Base-by-base conservation (phyloP, 2,888 invertebrate genomes). In the Stenchaetothrips biformis region DNA sequence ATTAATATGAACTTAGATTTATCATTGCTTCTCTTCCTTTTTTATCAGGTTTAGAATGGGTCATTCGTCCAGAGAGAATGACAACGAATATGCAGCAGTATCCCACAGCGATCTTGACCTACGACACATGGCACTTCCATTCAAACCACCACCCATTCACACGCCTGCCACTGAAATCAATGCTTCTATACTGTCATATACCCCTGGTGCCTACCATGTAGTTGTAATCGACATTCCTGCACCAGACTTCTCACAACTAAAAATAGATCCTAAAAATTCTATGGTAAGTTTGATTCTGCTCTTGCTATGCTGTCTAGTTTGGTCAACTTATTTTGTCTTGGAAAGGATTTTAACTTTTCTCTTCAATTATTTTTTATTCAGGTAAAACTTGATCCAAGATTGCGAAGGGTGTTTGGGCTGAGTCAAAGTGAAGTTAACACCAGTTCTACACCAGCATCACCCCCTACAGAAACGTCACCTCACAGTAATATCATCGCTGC, bases 151-250 rank as follows among this genome's bases (percentile, higher is more conserved):
- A 79, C 92, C 93, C n/a, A 92, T 93, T 83, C 95, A 94, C 85
- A 91, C 92, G 18, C 95, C 95, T 0, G 95, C 95, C 48, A 93
- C 92, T 0, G 96, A 96, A 88, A 95, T 96, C 82, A 94, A 95
- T 85, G 95, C 93, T 11, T 94, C 94, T 62, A 90, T 94, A 78
- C 91, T 91, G 80, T 92, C 93, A 77, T 95, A 95, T 86, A 91
- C 92, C 0, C 93, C 93, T 0, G 92, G 95, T 80, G 84, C 87
- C 0, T 96, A 93, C 88, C 92, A 91, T 85, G 81, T 84, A 48
- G 78, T 79, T n/a, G 83, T 83, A 78, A 78, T 83, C 2, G 78
- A 80, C 7, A 81, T 82, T 0, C 82, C 83, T 62, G 82, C 82
- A 78, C 81, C 83, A 2, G 84, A 84, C 78, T 84, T 83, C 74